Evolutionary conservation across 2,888 invertebrate species (phyloP).

Genomic region (Leptopilina drosophilae): DNA sequence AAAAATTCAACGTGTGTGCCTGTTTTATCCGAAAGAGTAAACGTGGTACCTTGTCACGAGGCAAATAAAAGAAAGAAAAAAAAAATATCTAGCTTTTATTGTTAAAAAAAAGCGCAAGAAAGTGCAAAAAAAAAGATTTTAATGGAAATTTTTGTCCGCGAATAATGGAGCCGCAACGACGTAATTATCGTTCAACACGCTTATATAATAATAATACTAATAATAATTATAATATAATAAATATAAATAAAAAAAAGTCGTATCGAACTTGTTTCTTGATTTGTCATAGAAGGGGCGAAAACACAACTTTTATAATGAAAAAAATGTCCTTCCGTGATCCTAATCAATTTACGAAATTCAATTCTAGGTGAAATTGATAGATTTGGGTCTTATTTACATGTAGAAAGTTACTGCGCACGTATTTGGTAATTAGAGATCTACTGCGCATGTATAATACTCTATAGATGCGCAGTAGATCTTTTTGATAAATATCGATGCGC

Average conservation of each 20-base stretch:
- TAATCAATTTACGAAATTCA: background rate
- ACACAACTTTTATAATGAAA: constrained; percentile 22
- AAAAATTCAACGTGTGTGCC: constrained; percentile 27
- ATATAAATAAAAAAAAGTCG: constrained; percentile 45
- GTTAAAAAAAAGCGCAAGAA: constrained; percentile 25
- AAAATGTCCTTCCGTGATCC: constrained; percentile 19
- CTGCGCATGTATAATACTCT: background rate
- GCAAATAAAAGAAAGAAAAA: background rate
- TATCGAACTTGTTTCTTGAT: constrained; percentile 27
- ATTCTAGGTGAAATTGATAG: background rate
- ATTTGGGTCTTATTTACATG: too few species aligned
- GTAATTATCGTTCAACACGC: constrained; percentile 41
- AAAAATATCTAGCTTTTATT: constrained; percentile 23
- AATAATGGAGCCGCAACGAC: constrained; percentile 24
- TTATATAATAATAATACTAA: constrained; percentile 42
- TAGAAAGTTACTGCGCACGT: background rate
- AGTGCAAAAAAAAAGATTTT: background rate
- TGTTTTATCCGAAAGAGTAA: constrained; percentile 9
- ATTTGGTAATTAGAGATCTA: background rate
- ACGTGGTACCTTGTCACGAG: constrained; percentile 13
- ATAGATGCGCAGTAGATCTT: background rate
- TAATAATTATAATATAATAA: constrained; percentile 7
- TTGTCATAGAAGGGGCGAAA: constrained; percentile 31
- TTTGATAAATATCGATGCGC: background rate
- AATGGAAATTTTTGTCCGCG: background rate